phyloP scores from a whole-genome alignment of 1,140 invertebrate species.

The Augochlora pura region DNA sequence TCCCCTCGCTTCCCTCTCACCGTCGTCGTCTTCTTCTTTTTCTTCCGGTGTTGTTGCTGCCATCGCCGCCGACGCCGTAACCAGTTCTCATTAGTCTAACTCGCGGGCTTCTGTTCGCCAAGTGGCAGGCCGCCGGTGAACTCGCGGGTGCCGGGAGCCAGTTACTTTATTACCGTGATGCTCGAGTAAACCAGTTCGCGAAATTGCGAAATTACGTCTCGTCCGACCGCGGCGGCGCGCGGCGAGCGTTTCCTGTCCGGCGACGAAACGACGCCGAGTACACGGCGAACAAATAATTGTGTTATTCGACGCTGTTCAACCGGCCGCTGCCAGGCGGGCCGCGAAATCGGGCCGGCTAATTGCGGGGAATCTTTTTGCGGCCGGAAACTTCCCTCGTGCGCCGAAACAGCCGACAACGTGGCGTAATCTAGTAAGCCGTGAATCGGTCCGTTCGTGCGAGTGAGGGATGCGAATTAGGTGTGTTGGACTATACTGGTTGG shows the following conservation, averaged over 20 bases:
- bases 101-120: conserved; percentile 49
- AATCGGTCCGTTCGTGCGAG: not conserved
- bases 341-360: conserved; percentile 10
- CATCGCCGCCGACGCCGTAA: too few species aligned
- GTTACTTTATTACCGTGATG: conserved; percentile 40
- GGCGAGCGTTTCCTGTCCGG: conserved; percentile 16
- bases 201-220: conserved; percentile 29
- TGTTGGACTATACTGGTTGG: too few species aligned
- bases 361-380: conserved; percentile 18
- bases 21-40: conserved; percentile 9
- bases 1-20: conserved; percentile 13
- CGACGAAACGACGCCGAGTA: too few species aligned
- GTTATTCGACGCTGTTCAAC: conserved; percentile 36
- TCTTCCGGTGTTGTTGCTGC: conserved; percentile 9
- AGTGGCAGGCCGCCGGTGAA: conserved; percentile 62
- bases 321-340: not conserved
- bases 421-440: not conserved
- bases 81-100: conserved; percentile 22
- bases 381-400: too few species aligned
- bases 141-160: conserved; percentile 43
- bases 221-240: too few species aligned
- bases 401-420: too few species aligned
- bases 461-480: too few species aligned
- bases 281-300: conserved; percentile 17
- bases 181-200: conserved; percentile 29